Evolutionary conservation across 1,140 invertebrate species (phyloP).

Genomic region (Aphis craccivora): DNA sequence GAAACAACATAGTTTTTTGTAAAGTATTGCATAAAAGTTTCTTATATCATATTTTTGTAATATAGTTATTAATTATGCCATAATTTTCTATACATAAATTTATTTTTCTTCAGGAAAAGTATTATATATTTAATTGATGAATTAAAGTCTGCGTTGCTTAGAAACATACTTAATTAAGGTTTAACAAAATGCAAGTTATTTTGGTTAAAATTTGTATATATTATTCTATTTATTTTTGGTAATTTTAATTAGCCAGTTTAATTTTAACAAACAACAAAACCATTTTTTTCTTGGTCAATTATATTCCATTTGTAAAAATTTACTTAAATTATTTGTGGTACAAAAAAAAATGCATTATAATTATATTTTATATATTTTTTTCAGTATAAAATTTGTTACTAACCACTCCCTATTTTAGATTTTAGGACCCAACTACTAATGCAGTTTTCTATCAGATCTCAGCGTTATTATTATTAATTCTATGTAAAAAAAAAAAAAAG

Average conservation of each 20-base stretch:
- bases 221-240: slow-evolving; percentile 9
- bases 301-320: neutral
- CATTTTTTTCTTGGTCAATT: slow-evolving; percentile 26
- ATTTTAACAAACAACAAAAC: neutral
- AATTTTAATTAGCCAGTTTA: neutral
- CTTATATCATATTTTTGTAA: slow-evolving; percentile 23
- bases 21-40: neutral
- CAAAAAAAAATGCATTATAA: neutral
- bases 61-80: slow-evolving; percentile 13
- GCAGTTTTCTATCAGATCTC: slow-evolving; percentile 58
- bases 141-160: slow-evolving; percentile 23
- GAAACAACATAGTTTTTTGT: neutral
- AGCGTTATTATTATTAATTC: slow-evolving; percentile 50
- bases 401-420: slow-evolving; percentile 51
- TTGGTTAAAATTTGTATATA: neutral
- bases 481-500: neutral
- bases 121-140: slow-evolving; percentile 20
- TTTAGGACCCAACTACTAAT: slow-evolving; percentile 53
- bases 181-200: neutral
- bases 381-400: slow-evolving; percentile 28
- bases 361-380: slow-evolving; percentile 26
- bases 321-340: neutral
- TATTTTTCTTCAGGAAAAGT: neutral
- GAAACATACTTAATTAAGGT: neutral
- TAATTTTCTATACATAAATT: slow-evolving; percentile 12